phyloP scores from a whole-genome alignment of 2,113 vertebrate species.

The Melanostigma gelatinosum region DNA sequence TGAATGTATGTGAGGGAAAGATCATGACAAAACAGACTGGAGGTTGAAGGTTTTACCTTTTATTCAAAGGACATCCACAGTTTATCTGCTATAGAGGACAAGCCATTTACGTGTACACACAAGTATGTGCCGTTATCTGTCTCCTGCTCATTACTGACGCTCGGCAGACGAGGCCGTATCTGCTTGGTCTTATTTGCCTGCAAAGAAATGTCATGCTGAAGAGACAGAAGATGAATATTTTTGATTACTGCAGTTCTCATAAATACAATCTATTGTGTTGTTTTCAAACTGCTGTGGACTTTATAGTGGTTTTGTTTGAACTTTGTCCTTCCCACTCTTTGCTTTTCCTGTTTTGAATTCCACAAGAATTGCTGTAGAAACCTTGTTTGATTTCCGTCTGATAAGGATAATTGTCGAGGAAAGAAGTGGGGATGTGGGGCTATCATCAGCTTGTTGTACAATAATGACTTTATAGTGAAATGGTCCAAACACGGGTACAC shows the following conservation, averaged over 20 bases:
- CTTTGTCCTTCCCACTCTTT: constrained; percentile 40
- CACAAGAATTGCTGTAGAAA: constrained; percentile 27
- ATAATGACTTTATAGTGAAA: not conserved
- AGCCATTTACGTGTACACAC: not conserved
- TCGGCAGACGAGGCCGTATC: constrained; percentile 6
- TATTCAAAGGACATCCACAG: not conserved
- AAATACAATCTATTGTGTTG: not conserved
- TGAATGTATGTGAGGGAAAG: not conserved
- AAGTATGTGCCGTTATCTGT: constrained; percentile 6
- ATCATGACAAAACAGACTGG: not conserved
- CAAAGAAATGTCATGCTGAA: constrained; percentile 24
- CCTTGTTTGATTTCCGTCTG: constrained; percentile 32
- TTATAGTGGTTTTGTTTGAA: not conserved
- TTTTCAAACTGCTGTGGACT: not conserved
- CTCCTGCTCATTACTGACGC: constrained; percentile 1
- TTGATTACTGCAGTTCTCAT: not conserved
- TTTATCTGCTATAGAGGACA: not conserved
- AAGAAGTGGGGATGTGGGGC: not conserved
- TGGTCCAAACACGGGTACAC: constrained; percentile 5
- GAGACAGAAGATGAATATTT: constrained; percentile 16
- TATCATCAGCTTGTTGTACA: not conserved
- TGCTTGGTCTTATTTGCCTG: constrained; percentile 40
- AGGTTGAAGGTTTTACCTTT: not conserved
- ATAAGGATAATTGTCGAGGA: constrained; percentile 46
- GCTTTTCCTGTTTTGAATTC: constrained; percentile 78